Percentiles rank a stretch among this genome's conserved stretches.
These are phyloP conservation scores for Tetraneura akinire DNA, from an alignment of 1,140 invertebrate genomes.

Conservation along the genomic window DNA sequence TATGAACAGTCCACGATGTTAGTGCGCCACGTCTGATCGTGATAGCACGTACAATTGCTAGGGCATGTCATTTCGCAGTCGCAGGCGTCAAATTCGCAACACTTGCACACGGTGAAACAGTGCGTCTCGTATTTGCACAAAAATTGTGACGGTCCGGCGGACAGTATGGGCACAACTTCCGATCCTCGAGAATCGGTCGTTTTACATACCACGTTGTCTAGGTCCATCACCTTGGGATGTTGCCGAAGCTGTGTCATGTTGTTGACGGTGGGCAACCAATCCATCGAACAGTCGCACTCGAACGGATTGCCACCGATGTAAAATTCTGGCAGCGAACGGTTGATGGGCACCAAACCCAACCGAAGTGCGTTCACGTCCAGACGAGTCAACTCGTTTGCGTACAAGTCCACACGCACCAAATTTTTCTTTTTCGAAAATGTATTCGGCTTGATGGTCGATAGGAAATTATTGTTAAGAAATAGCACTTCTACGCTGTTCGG, in stretches of 20 bases:
- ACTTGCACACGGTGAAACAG: conserved; percentile 90
- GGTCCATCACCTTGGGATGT: conserved; percentile 82
- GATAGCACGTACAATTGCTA: conserved; percentile 86
- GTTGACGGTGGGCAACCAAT: conserved; percentile 85
- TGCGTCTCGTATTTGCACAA: conserved; percentile 88
- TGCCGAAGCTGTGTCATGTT: conserved; percentile 77
- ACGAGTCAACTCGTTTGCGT: conserved; percentile 80
- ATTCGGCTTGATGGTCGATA: conserved; percentile 75
- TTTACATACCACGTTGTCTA: conserved; percentile 81
- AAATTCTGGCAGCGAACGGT: conserved; percentile 77
- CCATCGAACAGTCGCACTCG: conserved; percentile 89
- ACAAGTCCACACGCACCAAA: conserved; percentile 83
- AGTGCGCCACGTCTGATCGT: conserved; percentile 88
- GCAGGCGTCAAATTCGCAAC: conserved; percentile 92
- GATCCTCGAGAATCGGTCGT: conserved; percentile 74
- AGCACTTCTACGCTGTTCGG: conserved; percentile 86
- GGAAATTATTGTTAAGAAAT: conserved; percentile 87
- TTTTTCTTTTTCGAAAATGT: conserved; percentile 84
- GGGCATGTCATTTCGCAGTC: conserved; percentile 95
- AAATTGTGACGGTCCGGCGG: conserved; percentile 75
- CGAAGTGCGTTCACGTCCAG: conserved; percentile 79
- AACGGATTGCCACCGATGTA: conserved; percentile 88
- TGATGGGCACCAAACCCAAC: conserved; percentile 69
- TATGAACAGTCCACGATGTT: conserved; percentile 90
- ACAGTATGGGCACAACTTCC: conserved; percentile 68